Evolutionary conservation across 2,888 invertebrate species (phyloP), one percentile per base, ranked within the genome.

Genomic region (Sarcophaga caerulescens): DNA sequence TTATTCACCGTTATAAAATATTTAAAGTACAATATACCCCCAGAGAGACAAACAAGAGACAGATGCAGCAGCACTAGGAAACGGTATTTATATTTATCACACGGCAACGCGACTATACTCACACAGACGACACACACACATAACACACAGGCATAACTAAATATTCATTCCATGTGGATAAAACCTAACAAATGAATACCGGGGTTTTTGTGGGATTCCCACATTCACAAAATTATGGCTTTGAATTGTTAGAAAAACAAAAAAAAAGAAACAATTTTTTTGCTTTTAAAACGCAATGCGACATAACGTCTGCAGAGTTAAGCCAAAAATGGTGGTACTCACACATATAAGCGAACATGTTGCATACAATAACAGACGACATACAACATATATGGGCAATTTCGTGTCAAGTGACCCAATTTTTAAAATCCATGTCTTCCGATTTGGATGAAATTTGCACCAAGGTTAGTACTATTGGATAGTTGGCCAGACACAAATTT

Each of bases 321-420:
- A 10, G 35, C 35, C 25, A 73, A 77, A 76, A 63, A 12, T 5
- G 52, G 52, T 52, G 52, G 35, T 66, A 65, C 52, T 17, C 52
- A 35, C 6, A 35, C 47, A 35, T 35, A 35, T 35, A 35, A 35
- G 1, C 66, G 74, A 77, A 83, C 74, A 80, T 83, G 80, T 80
- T n/a, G 76, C 47, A 57, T 35, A 62, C 76, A 80, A 81, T 87
- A 90, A 90, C 91, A 90, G 89, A 90, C 88, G 89, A 89, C 88
- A 88, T 88, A 82, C 69, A 87, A 79, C 77, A 81, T 68, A 74
- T 5, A 5, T 47, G 45, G 12, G 12, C 4, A n/a, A n/a, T n/a
- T n/a, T n/a, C n/a, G n/a, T n/a, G n/a, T n/a, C n/a, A n/a, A n/a
- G n/a, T n/a, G n/a, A n/a, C n/a, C n/a, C n/a, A n/a, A n/a, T n/a